Evolutionary conservation across 2,797 vertebrate species (phyloP).

Genomic region (Vultur gryphus): DNA sequence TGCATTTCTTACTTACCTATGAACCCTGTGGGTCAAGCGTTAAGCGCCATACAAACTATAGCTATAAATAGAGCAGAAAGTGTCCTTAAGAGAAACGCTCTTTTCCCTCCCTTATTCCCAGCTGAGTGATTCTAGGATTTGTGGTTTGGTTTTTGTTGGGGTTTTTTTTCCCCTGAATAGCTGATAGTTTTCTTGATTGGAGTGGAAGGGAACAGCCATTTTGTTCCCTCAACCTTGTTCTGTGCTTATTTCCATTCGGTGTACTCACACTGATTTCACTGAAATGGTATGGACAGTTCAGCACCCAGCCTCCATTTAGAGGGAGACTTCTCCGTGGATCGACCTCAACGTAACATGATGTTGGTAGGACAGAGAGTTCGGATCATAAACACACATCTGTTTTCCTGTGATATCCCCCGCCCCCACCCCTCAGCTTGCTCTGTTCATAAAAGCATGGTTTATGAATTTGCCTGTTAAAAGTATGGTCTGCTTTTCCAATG

Average conservation of each 20-base stretch:
- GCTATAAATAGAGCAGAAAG: conserved; percentile 5
- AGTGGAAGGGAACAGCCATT: neutral
- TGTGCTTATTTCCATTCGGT: neutral
- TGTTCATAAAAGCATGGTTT: conserved; percentile 19
- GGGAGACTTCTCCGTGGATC: neutral
- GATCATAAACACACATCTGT: conserved; percentile 31
- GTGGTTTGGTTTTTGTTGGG: neutral
- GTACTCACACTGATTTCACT: neutral
- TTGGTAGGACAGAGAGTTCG: neutral
- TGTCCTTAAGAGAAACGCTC: neutral
- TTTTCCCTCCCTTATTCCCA: neutral
- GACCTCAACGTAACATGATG: neutral
- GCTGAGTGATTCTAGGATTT: neutral
- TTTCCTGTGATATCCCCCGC: neutral
- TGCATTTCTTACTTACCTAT: conserved; percentile 12
- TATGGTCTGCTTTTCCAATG: conserved; percentile 21
- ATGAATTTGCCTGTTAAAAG: conserved; percentile 45
- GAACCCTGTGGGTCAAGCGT: neutral
- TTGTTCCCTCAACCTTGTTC: neutral
- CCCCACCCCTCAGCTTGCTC: neutral
- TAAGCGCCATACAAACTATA: neutral
- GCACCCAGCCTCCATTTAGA: neutral
- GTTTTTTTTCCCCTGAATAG: neutral
- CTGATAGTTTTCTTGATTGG: neutral
- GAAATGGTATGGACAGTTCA: neutral